Conservation (phyloP, 53 echinoderm and acorn worm genomes). For the Antedon mediterranea region DNA sequence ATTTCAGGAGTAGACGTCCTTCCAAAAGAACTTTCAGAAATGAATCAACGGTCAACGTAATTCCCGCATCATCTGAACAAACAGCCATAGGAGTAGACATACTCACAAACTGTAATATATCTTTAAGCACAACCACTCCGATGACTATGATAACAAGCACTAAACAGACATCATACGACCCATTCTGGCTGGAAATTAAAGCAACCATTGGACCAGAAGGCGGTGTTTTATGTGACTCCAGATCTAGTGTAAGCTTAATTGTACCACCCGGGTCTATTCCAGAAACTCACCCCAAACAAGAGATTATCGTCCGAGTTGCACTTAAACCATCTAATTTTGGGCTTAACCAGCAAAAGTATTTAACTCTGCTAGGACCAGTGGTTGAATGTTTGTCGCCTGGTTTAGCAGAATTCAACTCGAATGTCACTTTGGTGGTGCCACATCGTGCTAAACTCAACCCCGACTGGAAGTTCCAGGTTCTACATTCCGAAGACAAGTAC, state of each 20-base stretch:
- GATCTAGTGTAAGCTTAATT: conserved; percentile 35
- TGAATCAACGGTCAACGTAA: too few species aligned
- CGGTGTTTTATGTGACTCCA: conserved; percentile 29
- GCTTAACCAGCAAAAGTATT: conserved; percentile 19
- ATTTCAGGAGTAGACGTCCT: too few species aligned
- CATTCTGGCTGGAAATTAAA: conserved; percentile 40
- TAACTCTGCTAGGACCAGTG: conserved; percentile 32
- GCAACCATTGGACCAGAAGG: conserved; percentile 29
- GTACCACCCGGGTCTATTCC: conserved; percentile 63
- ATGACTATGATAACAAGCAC: neutral
- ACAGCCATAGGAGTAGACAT: too few species aligned
- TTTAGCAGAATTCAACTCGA: conserved; percentile 14
- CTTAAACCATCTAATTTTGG: conserved; percentile 13
- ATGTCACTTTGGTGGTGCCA: conserved; percentile 31
- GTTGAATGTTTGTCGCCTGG: conserved; percentile 55
- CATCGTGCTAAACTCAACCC: conserved; percentile 34
- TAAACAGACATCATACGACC: neutral
- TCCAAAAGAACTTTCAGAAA: too few species aligned
- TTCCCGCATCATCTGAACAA: too few species aligned
- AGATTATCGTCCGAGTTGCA: conserved; percentile 29
- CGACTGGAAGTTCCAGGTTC: conserved; percentile 40
- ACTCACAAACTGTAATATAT: neutral
- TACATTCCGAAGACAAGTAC: conserved; percentile 16
- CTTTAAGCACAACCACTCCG: neutral
- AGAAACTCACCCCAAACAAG: conserved; percentile 5